A percentile compares a stretch with the other conserved stretches of the same genome.
Conservation (phyloP, 2,888 invertebrate genomes). For the Meteorus cinctellus region DNA sequence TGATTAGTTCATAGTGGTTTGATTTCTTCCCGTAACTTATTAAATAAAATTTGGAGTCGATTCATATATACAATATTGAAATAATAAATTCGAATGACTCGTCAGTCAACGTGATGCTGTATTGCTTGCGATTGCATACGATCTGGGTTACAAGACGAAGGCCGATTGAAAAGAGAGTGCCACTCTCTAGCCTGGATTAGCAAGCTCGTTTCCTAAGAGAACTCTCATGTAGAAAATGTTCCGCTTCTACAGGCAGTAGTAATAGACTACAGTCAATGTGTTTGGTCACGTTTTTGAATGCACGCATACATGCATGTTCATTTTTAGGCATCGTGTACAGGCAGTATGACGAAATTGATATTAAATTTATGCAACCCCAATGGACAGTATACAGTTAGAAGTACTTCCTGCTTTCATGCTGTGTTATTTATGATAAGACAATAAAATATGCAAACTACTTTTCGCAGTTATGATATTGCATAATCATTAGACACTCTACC, state of each 20-base stretch:
- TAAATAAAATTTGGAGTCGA: not conserved
- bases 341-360: not conserved
- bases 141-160: conserved; percentile 59
- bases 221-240: conserved; percentile 37
- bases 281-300: not conserved
- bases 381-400: conserved; percentile 47
- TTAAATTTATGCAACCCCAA: conserved; percentile 33
- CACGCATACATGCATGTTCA: conserved; percentile 1
- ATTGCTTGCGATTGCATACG: conserved; percentile 45
- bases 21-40: no score
- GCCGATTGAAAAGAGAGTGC: conserved; percentile 67
- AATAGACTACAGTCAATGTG: conserved; percentile 29
- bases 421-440: conserved; percentile 33
- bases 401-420: conserved; percentile 47
- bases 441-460: conserved; percentile 17
- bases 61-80: not conserved
- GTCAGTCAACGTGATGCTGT: conserved; percentile 10
- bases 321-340: not conserved
- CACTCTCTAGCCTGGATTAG: conserved; percentile 51
- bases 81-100: not conserved
- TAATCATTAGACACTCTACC: not conserved
- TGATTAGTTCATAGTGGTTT: not conserved
- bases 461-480: not conserved
- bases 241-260: conserved; percentile 35
- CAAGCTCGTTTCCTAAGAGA: conserved; percentile 55